These are phyloP conservation scores for Eumaeus atala DNA, from an alignment of 1,140 invertebrate species.

Conservation along the genomic window DNA sequence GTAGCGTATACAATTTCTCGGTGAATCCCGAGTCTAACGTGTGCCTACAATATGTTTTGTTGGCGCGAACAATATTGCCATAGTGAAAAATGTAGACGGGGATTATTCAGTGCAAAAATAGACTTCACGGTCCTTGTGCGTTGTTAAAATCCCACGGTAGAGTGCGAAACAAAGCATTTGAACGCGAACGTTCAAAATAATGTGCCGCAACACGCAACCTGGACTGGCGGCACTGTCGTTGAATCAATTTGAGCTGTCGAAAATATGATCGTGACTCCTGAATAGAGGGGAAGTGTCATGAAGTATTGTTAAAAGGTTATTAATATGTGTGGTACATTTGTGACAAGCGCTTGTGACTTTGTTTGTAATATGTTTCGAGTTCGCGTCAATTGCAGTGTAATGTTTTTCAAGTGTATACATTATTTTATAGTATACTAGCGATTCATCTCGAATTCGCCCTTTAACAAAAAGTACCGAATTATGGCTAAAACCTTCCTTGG, in stretches of 20 bases:
- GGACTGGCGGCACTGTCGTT: slow-evolving; percentile 20
- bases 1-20: slow-evolving; percentile 13
- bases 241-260: slow-evolving; percentile 13
- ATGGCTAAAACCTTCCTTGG: no score
- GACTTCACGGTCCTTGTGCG: slow-evolving; percentile 25
- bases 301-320: no score
- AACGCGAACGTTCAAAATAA: slow-evolving; percentile 33
- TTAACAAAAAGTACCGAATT: no score
- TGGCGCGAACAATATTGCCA: slow-evolving; percentile 30
- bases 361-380: no score
- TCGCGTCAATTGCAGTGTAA: no score
- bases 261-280: neutral
- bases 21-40: slow-evolving; percentile 27
- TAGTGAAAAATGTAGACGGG: slow-evolving; percentile 34
- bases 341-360: no score
- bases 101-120: slow-evolving; percentile 7
- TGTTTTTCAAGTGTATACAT: no score
- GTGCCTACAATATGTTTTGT: slow-evolving; percentile 25
- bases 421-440: no score
- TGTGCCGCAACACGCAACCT: slow-evolving; percentile 35
- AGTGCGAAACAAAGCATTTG: slow-evolving; percentile 33
- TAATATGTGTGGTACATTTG: no score
- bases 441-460: no score
- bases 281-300: no score
- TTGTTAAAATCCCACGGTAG: slow-evolving; percentile 33